Evolutionary conservation across 1,140 invertebrate genomes (phyloP).

Genomic region (Hycleus cichorii): DNA sequence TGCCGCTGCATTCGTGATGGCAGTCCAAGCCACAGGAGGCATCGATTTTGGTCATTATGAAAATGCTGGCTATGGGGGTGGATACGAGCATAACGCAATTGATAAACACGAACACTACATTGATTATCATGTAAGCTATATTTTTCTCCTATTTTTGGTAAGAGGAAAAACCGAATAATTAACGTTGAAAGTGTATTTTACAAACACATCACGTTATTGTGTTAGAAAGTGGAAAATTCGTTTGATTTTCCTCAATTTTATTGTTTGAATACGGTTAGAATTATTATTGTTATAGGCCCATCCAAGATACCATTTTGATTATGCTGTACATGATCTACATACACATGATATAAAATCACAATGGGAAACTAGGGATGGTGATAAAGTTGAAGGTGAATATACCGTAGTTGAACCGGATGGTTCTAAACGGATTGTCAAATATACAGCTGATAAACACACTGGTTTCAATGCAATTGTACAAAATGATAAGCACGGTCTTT

Average conservation of each 20-base stretch:
- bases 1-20: slow-evolving; percentile 25
- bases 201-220: not conserved
- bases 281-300: slow-evolving; percentile 39
- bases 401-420: slow-evolving; percentile 53
- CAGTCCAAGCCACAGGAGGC: slow-evolving; percentile 18
- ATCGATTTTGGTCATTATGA: slow-evolving; percentile 25
- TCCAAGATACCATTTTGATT: slow-evolving; percentile 44
- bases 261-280: not conserved
- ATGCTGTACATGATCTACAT: slow-evolving; percentile 43
- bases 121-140: slow-evolving; percentile 28
- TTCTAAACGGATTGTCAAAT: slow-evolving; percentile 54
- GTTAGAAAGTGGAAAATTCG: too few relatives aligned
- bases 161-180: not conserved
- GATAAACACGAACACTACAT: slow-evolving; percentile 20
- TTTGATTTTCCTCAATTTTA: too few relatives aligned
- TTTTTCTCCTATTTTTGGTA: not conserved
- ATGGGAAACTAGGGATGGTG: slow-evolving; percentile 50
- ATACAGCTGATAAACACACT: slow-evolving; percentile 62
- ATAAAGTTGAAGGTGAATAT: slow-evolving; percentile 54
- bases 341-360: slow-evolving; percentile 47
- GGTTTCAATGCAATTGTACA: slow-evolving; percentile 55
- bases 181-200: not conserved
- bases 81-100: slow-evolving; percentile 20
- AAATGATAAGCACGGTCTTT: slow-evolving; percentile 13
- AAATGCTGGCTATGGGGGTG: slow-evolving; percentile 16